Evolutionary conservation across 1,140 invertebrate genomes (phyloP), one percentile per base, ranked within the genome.

Genomic region (Drosophila serrata): DNA sequence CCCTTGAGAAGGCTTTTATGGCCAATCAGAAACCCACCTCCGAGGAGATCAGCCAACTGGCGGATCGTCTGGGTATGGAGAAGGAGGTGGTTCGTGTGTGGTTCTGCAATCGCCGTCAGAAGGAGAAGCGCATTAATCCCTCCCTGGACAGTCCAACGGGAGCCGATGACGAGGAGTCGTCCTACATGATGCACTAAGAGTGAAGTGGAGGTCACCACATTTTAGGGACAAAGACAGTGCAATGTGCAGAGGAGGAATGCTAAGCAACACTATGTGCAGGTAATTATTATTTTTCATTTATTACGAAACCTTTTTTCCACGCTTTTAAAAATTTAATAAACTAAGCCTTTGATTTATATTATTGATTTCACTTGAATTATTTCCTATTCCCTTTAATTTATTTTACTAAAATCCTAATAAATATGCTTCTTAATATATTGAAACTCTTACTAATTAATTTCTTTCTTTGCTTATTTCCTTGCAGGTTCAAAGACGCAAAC

Each of bases 41-140:
- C 15, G 98, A 99, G 93, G 98, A 99, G 93, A 99, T 99, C 79
- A 95, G 97, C 2, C 95, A 97, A 80, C 93, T 99, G 58, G 98
- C 98, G 29, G 97, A 99, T 91, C 96, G 95, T 61, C 94, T 99
- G 15, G 96, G 96, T 72, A 99, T 99, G 97, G 99, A 99, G 93
- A 99, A 99, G 93, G 99, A 99, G 94, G 98, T 99, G 24, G 98
- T 99, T 12, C 94, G 98, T 77, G 98, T 99, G 11, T 99, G 98
- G 98, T 99, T 99, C 93, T 99, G 98, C 93, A 99, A 99, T 93
- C 95, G 98, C 78, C 94, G 98, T 35, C 98, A 99, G 92, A 98
- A 99, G 92, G 97, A 98, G 92, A 97, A 97, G 86, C 93, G 96
- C 61, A 97, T 97, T 82, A 97, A 97, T 92, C 97, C 95, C 1